Base-by-base conservation (phyloP, 2,888 invertebrate species). In the Germaria angustata region DNA sequence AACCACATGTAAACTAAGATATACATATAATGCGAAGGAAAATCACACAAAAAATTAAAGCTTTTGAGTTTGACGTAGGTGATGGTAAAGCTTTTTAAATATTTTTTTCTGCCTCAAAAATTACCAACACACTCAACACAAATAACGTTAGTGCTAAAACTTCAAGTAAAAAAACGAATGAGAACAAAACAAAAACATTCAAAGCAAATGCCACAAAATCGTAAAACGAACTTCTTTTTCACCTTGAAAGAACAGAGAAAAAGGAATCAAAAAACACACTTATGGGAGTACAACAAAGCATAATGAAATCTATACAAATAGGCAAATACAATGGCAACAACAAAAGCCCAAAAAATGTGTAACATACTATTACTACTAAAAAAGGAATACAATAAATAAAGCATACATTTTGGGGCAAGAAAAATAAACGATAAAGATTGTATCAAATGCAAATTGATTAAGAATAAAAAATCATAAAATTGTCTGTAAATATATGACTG, bases 41-140 rank as follows among this genome's bases (percentile, higher is more conserved):
- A 69, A 55, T 61, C 34, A 53, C 17, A 17, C 11, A 28, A 49
- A 53, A 46, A 77, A 34, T 11, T 6, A 73, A 75, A 82, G 79
- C 79, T 79, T 82, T 69, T 65, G 22, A 9, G 77, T 78, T 82
- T 82, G 82, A 81, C 84, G 81, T 84, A 79, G 84, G 81, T 81
- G 84, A 79, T 84, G 71, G 65, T 53, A 80, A 81, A 78, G 78
- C 75, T 78, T 81, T 80, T 61, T 4, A 0, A 17, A 8, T 11
- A 36, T 71, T 15, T 57, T 66, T 49, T n/a, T 51, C 39, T 20
- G 32, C 69, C 44, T 51, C 17, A 28, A 17, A 53, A 55, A n/a
- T n/a, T 39, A 49, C 44, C 17, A 39, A 55, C 36, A 61, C 28
- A 51, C 49, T 6, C 32, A 57, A 61, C 53, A 44, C 13, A 44